Conservation (phyloP, 2,797 vertebrate genomes). For the Sphenodon punctatus region DNA sequence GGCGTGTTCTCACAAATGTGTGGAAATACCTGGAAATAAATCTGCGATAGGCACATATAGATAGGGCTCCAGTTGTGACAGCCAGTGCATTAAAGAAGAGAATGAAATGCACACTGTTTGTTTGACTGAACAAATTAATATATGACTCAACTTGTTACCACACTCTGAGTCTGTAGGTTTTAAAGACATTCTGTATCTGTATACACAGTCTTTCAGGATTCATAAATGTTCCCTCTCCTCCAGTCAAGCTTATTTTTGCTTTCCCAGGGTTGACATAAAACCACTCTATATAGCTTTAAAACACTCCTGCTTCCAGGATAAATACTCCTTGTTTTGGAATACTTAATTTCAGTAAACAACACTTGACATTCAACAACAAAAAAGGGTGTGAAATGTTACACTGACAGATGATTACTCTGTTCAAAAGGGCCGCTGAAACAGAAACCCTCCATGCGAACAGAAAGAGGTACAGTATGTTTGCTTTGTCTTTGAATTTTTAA, state of each 20-base stretch:
- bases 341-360: slow-evolving; percentile 19
- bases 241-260: background rate
- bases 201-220: background rate
- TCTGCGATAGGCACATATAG: slow-evolving; percentile 12
- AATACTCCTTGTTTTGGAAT: slow-evolving; percentile 29
- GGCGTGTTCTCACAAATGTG: slow-evolving; percentile 33
- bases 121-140: background rate
- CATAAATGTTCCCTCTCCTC: background rate
- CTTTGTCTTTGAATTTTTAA: background rate
- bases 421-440: slow-evolving; percentile 16
- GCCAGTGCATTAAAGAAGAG: background rate
- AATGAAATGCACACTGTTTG: background rate
- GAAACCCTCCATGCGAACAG: background rate
- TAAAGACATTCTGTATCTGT: background rate
- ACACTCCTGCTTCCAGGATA: background rate
- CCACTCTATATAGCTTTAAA: slow-evolving; percentile 1
- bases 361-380: slow-evolving; percentile 36
- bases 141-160: background rate
- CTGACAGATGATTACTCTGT: background rate
- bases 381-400: background rate
- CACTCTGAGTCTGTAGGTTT: background rate
- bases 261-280: slow-evolving; percentile 20
- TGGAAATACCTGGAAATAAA: slow-evolving; percentile 56
- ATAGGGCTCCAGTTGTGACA: background rate
- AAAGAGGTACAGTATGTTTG: background rate